Conservation (phyloP, 1,140 invertebrate genomes). For the Penaeus chinensis region DNA sequence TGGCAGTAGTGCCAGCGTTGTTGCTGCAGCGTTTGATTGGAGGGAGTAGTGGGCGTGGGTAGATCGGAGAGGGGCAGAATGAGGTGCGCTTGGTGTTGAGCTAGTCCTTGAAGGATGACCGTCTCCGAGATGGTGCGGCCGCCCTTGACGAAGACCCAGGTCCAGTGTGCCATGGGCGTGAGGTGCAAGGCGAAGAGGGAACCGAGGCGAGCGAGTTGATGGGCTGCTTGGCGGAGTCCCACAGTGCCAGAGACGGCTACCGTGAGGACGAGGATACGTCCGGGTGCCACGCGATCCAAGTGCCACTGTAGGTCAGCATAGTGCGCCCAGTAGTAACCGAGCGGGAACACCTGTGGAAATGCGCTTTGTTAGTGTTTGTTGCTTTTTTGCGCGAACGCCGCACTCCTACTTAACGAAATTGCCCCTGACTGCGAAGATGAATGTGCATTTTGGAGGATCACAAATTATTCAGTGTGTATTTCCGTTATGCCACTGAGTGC, state of each 20-base stretch:
- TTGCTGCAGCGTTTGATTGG: not conserved
- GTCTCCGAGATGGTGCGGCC: slow-evolving; percentile 60
- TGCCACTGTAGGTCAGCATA: slow-evolving; percentile 56
- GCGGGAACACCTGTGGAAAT: slow-evolving; percentile 53
- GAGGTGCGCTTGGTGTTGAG: slow-evolving; percentile 11
- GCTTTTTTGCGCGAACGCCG: no score
- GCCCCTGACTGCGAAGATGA: no score
- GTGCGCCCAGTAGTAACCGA: slow-evolving; percentile 51
- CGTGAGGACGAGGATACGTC: slow-evolving; percentile 47
- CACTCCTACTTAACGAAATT: no score
- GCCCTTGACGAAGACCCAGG: slow-evolving; percentile 60
- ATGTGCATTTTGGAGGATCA: no score
- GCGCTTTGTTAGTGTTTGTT: no score
- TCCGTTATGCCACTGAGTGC: no score
- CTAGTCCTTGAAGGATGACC: not conserved
- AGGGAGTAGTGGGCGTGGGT: not conserved
- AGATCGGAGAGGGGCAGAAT: slow-evolving; percentile 17
- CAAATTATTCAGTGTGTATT: no score
- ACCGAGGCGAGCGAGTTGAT: slow-evolving; percentile 26
- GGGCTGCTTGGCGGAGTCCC: slow-evolving; percentile 41
- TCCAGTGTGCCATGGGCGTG: slow-evolving; percentile 48
- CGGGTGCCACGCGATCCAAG: slow-evolving; percentile 34
- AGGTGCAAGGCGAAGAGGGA: slow-evolving; percentile 48
- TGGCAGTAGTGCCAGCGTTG: slow-evolving; percentile 30
- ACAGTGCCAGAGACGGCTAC: slow-evolving; percentile 40